Percentiles rank a stretch among this genome's conserved stretches.
These are phyloP conservation scores for Nycteola revayana DNA, from an alignment of 2,888 invertebrate genomes.

Conservation along the genomic window DNA sequence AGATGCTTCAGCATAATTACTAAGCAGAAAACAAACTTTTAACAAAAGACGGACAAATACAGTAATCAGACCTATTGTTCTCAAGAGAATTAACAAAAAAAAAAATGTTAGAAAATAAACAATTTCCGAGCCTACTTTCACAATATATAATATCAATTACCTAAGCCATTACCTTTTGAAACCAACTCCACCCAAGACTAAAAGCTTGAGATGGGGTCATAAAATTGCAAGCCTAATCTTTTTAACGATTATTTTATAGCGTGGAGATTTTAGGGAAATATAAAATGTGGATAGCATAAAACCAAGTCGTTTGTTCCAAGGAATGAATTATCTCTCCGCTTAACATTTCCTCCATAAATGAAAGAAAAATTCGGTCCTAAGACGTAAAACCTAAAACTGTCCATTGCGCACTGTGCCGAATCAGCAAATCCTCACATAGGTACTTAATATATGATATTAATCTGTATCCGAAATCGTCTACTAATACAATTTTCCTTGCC, in stretches of 20 bases:
- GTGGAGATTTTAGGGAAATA: conserved; percentile 3
- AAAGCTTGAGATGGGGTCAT: conserved; percentile 5
- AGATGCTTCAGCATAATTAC: no score
- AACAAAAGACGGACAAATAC: no score
- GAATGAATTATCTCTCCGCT: not conserved
- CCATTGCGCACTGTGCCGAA: not conserved
- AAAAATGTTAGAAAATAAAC: no score
- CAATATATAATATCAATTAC: not conserved
- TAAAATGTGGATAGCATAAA: conserved; percentile 14
- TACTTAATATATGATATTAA: conserved; percentile 24
- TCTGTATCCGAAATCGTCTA: conserved; percentile 8
- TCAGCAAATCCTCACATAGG: conserved; percentile 15
- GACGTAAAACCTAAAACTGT: conserved; percentile 7
- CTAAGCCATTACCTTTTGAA: not conserved
- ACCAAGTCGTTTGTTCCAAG: not conserved
- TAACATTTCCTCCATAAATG: conserved; percentile 11
- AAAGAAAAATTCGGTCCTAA: conserved; percentile 6
- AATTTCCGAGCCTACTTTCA: no score
- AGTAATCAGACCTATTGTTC: no score
- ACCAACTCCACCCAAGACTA: not conserved
- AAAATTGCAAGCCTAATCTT: conserved; percentile 15
- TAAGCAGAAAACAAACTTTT: no score
- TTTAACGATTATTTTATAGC: conserved; percentile 10
- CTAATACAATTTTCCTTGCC: conserved; percentile 9
- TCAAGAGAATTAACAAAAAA: no score